Base-by-base conservation (phyloP, 1,140 invertebrate genomes). In the Antheraea pernyi region DNA sequence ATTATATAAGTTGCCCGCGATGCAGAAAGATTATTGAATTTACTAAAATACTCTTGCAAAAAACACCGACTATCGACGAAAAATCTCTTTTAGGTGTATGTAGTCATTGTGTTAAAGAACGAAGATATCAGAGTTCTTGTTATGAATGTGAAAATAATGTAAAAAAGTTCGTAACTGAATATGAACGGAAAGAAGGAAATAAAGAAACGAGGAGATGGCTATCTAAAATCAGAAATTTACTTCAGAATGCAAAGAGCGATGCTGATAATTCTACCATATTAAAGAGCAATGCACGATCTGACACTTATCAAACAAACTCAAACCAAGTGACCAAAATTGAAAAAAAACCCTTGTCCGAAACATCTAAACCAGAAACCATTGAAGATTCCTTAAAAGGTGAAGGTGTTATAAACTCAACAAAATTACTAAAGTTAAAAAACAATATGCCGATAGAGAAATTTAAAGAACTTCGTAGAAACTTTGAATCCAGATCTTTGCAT, bases 1-100 rank as follows among this genome's bases (percentile, higher is more conserved):
- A 71, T 7, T n/a, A 69, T 16, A 68, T 81, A 59, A 64, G 68
- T 48, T 88, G 85, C 68, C 78, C 77, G 59, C 74, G 83, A 58
- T 88, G 85, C 75, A 81, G 71, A 68, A 70, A 78, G 22, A 75
- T 76, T 58, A 46, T 79, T 46, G 62, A 73, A 60, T 46, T 68
- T 36, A 69, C 69, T 22, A 36, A 79, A 59, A 72, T 42, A 16
- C 19, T 68, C 19, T 19, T 76, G 16, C 13, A 71, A 65, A 65
- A 60, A 22, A 19, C 67, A 18, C 48, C 66, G 19, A 65, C 18
- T 16, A 64, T 76, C 62, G 60, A 67, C 16, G 68, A 60, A 68
- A 72, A 69, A 8, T 53, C 67, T 62, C 62, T 73, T 11, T 59
- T 69, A n/a, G 71, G 73, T 10, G 53, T 81, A 48, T 81, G 79